phyloP scores from a whole-genome alignment of 2,113 vertebrate genomes.

The Melanocharis versteri region DNA sequence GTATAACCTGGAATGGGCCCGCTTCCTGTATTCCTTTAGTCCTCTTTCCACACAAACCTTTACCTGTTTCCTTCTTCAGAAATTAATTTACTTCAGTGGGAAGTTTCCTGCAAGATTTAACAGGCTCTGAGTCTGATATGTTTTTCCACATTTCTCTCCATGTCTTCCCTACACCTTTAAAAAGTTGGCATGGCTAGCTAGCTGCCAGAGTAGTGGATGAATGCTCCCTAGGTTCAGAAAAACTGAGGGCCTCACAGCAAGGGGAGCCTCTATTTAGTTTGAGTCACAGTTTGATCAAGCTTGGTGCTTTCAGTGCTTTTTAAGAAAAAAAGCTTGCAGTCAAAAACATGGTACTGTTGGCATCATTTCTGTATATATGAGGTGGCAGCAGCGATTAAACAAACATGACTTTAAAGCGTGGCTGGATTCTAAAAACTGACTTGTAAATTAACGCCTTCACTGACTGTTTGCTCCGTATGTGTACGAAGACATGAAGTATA shows the following conservation, averaged over 20 bases:
- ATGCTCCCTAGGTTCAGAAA: neutral
- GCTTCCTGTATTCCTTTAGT: neutral
- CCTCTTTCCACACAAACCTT: neutral
- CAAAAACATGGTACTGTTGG: neutral
- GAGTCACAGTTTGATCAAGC: neutral
- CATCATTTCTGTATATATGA: neutral
- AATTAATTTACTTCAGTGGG: neutral
- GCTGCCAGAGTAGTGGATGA: neutral
- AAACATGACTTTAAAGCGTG: neutral
- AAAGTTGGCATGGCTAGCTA: neutral
- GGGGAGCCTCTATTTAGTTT: neutral
- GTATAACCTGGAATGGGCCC: neutral
- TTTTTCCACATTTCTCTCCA: neutral
- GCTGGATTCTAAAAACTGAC: neutral
- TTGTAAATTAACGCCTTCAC: neutral
- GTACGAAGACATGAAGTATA: neutral
- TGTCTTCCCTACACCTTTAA: neutral
- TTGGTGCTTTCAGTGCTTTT: neutral
- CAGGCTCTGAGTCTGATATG: neutral
- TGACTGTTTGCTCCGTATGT: neutral
- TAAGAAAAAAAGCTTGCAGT: neutral
- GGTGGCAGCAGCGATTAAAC: slow-evolving; percentile 35
- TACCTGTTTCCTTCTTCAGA: neutral
- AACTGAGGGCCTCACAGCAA: neutral
- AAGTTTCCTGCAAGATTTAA: neutral